Evolutionary conservation across 2,113 vertebrate genomes (phyloP).

Genomic region (Macrotus californicus): DNA sequence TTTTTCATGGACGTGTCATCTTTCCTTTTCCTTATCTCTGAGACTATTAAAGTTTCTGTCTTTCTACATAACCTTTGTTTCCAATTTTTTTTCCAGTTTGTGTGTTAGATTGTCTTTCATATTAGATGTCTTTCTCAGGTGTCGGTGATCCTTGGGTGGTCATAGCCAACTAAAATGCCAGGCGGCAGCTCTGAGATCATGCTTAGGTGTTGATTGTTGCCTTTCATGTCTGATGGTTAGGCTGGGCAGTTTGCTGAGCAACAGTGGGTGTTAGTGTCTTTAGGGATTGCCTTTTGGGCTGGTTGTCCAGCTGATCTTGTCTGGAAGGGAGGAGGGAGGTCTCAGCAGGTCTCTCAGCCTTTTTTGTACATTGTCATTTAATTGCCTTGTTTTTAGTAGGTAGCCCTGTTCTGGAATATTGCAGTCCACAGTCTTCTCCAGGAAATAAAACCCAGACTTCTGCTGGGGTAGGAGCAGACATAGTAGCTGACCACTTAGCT

Average conservation of each 20-base stretch:
- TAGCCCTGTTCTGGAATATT: neutral
- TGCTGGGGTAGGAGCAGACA: neutral
- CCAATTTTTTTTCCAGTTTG: neutral
- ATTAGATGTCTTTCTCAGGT: neutral
- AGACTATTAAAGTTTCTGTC: neutral
- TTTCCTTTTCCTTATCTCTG: neutral
- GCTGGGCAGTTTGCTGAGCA: neutral
- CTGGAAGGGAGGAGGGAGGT: neutral
- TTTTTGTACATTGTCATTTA: neutral
- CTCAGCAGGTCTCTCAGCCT: neutral
- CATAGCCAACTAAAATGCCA: neutral
- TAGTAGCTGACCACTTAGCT: too few relatives aligned
- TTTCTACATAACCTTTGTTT: neutral
- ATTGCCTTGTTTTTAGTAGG: neutral
- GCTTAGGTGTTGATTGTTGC: neutral
- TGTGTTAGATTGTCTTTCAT: neutral
- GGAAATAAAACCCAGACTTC: neutral
- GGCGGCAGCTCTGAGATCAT: neutral
- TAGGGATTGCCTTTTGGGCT: neutral
- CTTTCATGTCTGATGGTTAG: neutral
- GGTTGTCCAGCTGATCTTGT: neutral
- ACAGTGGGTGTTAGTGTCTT: neutral
- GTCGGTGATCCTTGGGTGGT: neutral
- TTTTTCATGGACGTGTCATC: neutral
- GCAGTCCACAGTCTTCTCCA: neutral